phyloP scores from a whole-genome alignment of 1,140 invertebrate genomes.

The Panagrolaimus sp. region DNA sequence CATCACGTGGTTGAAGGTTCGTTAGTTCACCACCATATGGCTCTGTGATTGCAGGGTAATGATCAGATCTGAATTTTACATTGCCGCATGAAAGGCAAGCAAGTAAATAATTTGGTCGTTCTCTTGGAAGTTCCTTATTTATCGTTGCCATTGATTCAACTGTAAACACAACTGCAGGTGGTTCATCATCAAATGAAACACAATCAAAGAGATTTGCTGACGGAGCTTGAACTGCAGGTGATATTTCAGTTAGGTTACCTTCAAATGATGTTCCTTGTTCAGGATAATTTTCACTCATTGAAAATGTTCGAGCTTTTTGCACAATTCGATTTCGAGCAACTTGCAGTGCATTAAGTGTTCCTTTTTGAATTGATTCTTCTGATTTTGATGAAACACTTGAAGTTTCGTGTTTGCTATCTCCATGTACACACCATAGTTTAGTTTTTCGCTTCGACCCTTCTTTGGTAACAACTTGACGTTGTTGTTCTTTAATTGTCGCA shows the following conservation, averaged over 20 bases:
- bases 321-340: conserved; percentile 1
- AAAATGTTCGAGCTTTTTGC: conserved; percentile 1
- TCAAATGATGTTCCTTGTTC: background rate
- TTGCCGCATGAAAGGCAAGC: too few species aligned
- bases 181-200: background rate
- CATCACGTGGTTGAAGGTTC: too few species aligned
- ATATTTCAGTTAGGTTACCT: background rate
- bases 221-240: background rate
- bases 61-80: too few species aligned
- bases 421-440: background rate
- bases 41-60: background rate
- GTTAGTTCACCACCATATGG: background rate
- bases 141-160: background rate
- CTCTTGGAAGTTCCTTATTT: background rate
- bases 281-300: conserved; percentile 7
- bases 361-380: background rate
- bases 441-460: background rate
- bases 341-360: background rate
- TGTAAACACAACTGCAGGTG: too few species aligned
- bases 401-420: background rate
- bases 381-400: background rate
- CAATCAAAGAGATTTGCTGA: conserved; percentile 1
- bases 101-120: too few species aligned
- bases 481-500: too few species aligned
- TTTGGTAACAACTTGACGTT: too few species aligned